Evolutionary conservation across 2,888 invertebrate species (phyloP).

Genomic region (Dastarcus helophoroides): DNA sequence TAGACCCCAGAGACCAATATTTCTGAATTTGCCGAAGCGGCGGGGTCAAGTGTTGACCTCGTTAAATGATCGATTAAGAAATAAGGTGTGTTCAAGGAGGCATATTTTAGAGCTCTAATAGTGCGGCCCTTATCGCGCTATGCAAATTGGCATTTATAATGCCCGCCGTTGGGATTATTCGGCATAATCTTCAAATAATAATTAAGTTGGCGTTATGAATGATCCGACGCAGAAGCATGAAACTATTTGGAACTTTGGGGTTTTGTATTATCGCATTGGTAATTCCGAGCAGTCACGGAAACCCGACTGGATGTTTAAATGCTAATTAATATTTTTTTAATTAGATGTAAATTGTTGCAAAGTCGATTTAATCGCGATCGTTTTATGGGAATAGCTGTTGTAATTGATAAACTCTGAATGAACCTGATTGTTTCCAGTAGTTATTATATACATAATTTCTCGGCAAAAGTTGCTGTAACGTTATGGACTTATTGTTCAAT

Average conservation of each 20-base stretch:
- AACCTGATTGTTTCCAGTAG: neutral
- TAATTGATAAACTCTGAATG: neutral
- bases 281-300: constrained; percentile 1
- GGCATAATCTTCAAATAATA: constrained; percentile 1
- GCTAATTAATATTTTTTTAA: constrained; percentile 1
- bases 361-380: neutral
- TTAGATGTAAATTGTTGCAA: constrained; percentile 1
- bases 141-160: neutral
- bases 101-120: neutral
- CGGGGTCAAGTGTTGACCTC: constrained; percentile 18
- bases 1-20: too few species aligned
- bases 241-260: neutral
- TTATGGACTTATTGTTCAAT: neutral
- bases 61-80: constrained; percentile 22
- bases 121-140: neutral
- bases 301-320: neutral
- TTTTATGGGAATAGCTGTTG: neutral
- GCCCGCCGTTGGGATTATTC: neutral
- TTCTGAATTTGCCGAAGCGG: constrained; percentile 6
- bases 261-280: neutral
- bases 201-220: constrained; percentile 1
- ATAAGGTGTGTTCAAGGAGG: too few species aligned
- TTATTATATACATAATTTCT: neutral
- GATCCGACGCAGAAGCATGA: neutral
- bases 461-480: too few species aligned